Base-by-base conservation (phyloP, 2,797 vertebrate species). In the Botia almorhae region DNA sequence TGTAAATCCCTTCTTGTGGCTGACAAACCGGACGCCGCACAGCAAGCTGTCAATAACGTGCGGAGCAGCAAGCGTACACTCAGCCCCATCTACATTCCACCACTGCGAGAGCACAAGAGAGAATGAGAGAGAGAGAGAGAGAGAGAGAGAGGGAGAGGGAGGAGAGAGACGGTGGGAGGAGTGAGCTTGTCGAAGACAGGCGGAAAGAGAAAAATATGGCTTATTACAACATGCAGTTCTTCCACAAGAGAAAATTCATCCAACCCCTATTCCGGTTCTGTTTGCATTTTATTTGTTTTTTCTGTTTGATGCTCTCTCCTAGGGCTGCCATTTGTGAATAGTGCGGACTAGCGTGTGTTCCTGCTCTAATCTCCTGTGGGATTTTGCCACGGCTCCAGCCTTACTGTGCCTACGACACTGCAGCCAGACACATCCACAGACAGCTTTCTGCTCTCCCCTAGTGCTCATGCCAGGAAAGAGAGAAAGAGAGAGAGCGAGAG, bases 31-130 rank as follows among this genome's bases (percentile, higher is more conserved):
- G 82, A 83, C 79, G 84, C 85, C 86, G 88, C 89, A 79, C 39
- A 67, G 73, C 82, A 58, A 86, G 87, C 85, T 72, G 87, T 84
- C 87, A 88, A 89, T 87, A 90, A 90, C 86, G 92, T 90, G 91
- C 85, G 84, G 85, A 83, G 64, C 36, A 70, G 76, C 74, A 43
- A 82, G 81, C 60, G 23, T 39, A 39, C 63, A 21, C 88, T 83
- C 82, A 46, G 89, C 78, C 83, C 78, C 73, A 80, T 79, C 69
- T 87, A 89, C 91, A 94, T 93, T 92, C 91, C 90, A 77, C 74
- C 86, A 92, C 88, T 90, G 76, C 69, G 78, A 75, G 69, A 72
- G 53, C 17, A 12, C 36, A 51, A 84, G 71, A 85, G 2, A 72
- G 68, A 81, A 83, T 78, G 74, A 81, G 80, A 65, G 51, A 81